These are phyloP conservation scores for Cyprinodon diabolis DNA, from an alignment of 2,797 vertebrate species.

Conservation along the genomic window DNA sequence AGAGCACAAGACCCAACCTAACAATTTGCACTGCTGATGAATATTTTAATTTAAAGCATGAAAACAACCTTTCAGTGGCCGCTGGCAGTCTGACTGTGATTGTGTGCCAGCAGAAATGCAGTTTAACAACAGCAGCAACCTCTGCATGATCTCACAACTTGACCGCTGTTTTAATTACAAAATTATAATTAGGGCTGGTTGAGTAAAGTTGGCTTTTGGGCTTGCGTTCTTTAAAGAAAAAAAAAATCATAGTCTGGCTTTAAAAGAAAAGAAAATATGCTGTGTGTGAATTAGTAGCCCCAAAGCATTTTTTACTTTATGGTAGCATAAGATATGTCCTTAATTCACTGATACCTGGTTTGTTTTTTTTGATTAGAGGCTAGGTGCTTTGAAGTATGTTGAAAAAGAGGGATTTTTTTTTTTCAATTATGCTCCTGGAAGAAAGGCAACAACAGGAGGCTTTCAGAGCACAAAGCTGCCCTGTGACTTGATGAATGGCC, in stretches of 20 bases:
- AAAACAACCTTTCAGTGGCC: conserved; percentile 67
- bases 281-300: conserved; percentile 40
- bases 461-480: conserved; percentile 78
- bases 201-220: conserved; percentile 56
- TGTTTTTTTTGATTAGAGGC: conserved; percentile 75
- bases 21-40: conserved; percentile 60
- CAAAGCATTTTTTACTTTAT: conserved; percentile 62
- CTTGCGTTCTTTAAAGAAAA: conserved; percentile 13
- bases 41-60: conserved; percentile 69
- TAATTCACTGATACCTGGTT: conserved; percentile 77
- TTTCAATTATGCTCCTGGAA: conserved; percentile 79
- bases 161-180: conserved; percentile 73
- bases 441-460: conserved; percentile 70
- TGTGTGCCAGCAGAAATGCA: conserved; percentile 57
- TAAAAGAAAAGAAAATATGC: conserved; percentile 21
- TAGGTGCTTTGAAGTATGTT: conserved; percentile 53
- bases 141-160: conserved; percentile 67
- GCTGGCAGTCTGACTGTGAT: conserved; percentile 57
- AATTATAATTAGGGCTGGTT: conserved; percentile 63
- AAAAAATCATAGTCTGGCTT: conserved; percentile 30
- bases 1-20: conserved; percentile 55
- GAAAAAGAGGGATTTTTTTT: conserved; percentile 9
- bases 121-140: conserved; percentile 64
- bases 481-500: conserved; percentile 83
- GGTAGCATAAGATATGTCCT: conserved; percentile 66